phyloP scores from a whole-genome alignment of 2,113 vertebrate genomes.

The Rhipidura dahli region DNA sequence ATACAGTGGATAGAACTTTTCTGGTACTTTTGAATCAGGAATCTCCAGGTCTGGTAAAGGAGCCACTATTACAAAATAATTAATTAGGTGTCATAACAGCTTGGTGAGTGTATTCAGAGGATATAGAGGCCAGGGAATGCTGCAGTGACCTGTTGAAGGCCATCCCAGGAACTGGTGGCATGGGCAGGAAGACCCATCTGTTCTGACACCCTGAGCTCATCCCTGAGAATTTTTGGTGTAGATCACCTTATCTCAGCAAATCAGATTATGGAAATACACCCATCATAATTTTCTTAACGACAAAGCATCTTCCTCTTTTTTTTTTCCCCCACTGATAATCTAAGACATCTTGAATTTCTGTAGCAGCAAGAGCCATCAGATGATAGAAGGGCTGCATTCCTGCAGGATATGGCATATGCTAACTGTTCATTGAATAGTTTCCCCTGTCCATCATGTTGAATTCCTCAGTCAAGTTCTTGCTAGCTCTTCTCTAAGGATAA shows the following conservation, averaged over 20 bases:
- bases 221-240: background rate
- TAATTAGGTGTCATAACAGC: background rate
- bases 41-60: background rate
- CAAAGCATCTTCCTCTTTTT: background rate
- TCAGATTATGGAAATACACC: background rate
- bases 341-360: background rate
- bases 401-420: slow-evolving; percentile 60
- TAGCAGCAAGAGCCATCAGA: background rate
- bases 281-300: background rate
- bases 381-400: slow-evolving; percentile 16
- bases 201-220: background rate
- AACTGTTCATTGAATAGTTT: slow-evolving; percentile 52
- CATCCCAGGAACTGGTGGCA: background rate
- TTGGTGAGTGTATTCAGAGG: background rate
- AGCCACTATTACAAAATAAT: background rate
- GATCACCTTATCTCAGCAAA: background rate
- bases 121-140: fast-evolving
- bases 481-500: slow-evolving; percentile 12
- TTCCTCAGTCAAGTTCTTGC: slow-evolving; percentile 34
- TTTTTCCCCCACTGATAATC: background rate
- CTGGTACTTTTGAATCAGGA: background rate
- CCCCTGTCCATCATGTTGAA: slow-evolving; percentile 53
- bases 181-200: background rate
- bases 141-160: background rate
- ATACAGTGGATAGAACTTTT: background rate